Base-by-base conservation (phyloP, 2,113 vertebrate genomes). In the Heterocephalus glaber region DNA sequence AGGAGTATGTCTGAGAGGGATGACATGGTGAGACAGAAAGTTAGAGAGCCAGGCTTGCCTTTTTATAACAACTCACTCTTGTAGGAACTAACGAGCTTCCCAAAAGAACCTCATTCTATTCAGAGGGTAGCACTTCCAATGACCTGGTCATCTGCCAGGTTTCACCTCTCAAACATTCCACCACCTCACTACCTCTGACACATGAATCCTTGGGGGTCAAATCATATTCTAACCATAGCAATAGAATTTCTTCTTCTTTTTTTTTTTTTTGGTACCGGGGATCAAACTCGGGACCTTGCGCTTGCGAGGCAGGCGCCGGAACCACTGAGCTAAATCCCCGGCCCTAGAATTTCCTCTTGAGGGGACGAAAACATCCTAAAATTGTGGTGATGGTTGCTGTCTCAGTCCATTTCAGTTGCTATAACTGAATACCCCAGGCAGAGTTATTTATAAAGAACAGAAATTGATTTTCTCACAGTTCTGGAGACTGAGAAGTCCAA, bases 231-330 rank as follows among this genome's bases (percentile, higher is more conserved):
- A 54, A 11, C 47, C 58, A 20, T 65, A 77, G 24, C 7, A 54
- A 41, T 76, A 38, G 56, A 26, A 41, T 92, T 96, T 94, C 81
- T 84, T 94, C n/a, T n/a, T n/a, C n/a, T n/a, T n/a, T n/a, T n/a
- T n/a, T n/a, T n/a, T n/a, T n/a, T n/a, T n/a, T n/a, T n/a, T n/a
- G n/a, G n/a, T n/a, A n/a, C n/a, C n/a, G n/a, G n/a, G n/a, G n/a
- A n/a, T n/a, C n/a, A n/a, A n/a, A n/a, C n/a, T n/a, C n/a, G n/a
- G n/a, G n/a, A n/a, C n/a, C n/a, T n/a, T n/a, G n/a, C n/a, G n/a
- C n/a, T n/a, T n/a, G n/a, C n/a, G n/a, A n/a, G n/a, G n/a, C n/a
- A n/a, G n/a, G n/a, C n/a, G n/a, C n/a, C n/a, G n/a, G n/a, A n/a
- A n/a, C n/a, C n/a, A n/a, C n/a, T n/a, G n/a, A n/a, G n/a, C n/a